phyloP scores from a whole-genome alignment of 53 echinoderm and acorn worm species.

The Echinarachnius parma region DNA sequence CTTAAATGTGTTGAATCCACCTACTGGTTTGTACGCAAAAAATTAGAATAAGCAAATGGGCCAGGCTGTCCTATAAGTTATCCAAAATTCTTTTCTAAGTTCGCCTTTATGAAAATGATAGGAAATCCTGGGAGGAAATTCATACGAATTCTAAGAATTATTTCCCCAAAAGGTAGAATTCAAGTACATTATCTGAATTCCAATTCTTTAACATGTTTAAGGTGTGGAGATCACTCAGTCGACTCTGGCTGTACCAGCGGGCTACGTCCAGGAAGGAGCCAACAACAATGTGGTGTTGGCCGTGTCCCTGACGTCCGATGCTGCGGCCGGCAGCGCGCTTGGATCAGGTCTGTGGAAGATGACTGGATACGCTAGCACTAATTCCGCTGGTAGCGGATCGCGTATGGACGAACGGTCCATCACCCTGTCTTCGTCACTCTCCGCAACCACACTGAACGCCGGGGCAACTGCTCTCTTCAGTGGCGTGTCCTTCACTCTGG shows the following conservation, averaged over 20 bases:
- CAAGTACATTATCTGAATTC: too few relatives aligned
- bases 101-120: too few relatives aligned
- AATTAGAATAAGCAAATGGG: too few relatives aligned
- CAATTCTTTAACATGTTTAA: too few relatives aligned
- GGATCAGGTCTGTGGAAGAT: conserved; percentile 59
- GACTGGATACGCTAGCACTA: conserved; percentile 47
- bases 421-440: neutral
- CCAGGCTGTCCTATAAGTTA: too few relatives aligned
- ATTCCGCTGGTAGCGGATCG: conserved; percentile 37
- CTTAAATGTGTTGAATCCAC: too few relatives aligned
- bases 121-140: too few relatives aligned
- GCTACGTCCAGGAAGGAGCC: neutral
- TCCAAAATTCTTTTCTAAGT: too few relatives aligned
- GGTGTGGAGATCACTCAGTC: conserved; percentile 10
- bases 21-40: too few relatives aligned
- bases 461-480: conserved; percentile 26
- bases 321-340: conserved; percentile 41
- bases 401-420: neutral
- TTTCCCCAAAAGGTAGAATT: too few relatives aligned
- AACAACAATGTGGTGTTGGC: neutral
- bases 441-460: conserved; percentile 21
- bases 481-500: conserved; percentile 3
- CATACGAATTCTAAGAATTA: too few relatives aligned
- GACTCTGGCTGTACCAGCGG: neutral
- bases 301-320: conserved; percentile 35